Base-by-base conservation (phyloP, 1,140 invertebrate genomes). In the Euwallacea similis region DNA sequence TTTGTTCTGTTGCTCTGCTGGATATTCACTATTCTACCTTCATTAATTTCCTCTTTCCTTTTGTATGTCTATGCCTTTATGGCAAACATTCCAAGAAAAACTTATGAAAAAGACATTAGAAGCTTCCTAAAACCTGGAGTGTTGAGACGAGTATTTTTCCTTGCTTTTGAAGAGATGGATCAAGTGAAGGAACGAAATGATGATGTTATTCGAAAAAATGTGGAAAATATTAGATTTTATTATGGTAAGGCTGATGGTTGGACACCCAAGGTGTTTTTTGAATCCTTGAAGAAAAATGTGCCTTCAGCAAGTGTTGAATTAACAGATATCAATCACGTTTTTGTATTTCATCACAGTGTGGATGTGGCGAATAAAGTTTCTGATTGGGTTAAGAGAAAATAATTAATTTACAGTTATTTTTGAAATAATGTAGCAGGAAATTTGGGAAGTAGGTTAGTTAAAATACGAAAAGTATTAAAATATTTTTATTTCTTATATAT, bases 161-260 rank as follows among this genome's bases (percentile, higher is more conserved):
- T 90, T 58, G 90, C 86, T 0, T 83, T 84, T 42, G 85, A 89
- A 66, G 90, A 91, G 81, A 87, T 91, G 85, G 77, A 84, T 7
- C 71, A 79, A 47, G 85, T 91, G 0, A 83, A 82, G 56, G 85
- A 88, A 47, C 74, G 89, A 13, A 86, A 91, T 72, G 77, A 83
- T n/a, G 79, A 85, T 15, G 72, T 84, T 54, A 81, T 89, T 43
- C 74, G 82, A 7, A 80, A 86, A 54, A 82, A 89, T 77, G 78
- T 85, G 42, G 74, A 83, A 42, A 86, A 89, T 70, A 76, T 95
- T 0, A 89, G 87, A 74, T 86, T 93, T 41, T 93, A 93, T 79
- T 95, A 93, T 82, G 91, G 91, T 0, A 79, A 84, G 7, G 86
- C 77, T 7, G 93, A 95, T 80, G 84, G 85, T 0, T 96, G 93